phyloP scores from a whole-genome alignment of 2,797 vertebrate genomes.

The Astyanax mexicanus region DNA sequence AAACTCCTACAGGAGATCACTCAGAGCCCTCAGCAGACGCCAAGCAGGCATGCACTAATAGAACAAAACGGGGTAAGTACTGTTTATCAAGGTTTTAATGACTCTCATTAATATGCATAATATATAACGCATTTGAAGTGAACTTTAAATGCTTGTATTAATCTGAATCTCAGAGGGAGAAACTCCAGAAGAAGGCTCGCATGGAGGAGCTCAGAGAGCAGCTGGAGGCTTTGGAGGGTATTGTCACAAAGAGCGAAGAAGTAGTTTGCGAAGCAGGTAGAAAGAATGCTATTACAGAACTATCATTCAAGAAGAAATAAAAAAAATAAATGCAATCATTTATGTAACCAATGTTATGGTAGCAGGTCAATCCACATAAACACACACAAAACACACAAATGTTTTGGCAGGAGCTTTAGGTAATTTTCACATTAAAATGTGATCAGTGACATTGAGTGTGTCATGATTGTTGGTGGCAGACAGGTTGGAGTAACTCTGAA shows the following conservation, averaged over 20 bases:
- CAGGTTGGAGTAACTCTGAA: too few relatives aligned
- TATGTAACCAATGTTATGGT: too few relatives aligned
- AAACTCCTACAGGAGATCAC: slow-evolving; percentile 78
- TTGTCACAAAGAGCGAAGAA: slow-evolving; percentile 75
- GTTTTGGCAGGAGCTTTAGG: too few relatives aligned
- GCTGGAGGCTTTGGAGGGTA: slow-evolving; percentile 77
- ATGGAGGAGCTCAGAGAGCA: slow-evolving; percentile 78
- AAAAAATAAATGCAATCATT: too few relatives aligned
- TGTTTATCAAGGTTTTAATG: background rate
- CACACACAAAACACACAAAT: too few relatives aligned
- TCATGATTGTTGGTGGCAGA: too few relatives aligned
- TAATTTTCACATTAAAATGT: too few relatives aligned
- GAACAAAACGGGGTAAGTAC: slow-evolving; percentile 62
- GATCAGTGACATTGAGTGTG: too few relatives aligned
- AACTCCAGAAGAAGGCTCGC: slow-evolving; percentile 51
- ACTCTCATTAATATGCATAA: background rate
- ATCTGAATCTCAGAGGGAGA: slow-evolving; percentile 51
- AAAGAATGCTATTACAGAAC: background rate
- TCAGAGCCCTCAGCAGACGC: slow-evolving; percentile 60
- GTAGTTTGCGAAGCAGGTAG: slow-evolving; percentile 54
- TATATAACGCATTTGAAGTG: background rate
- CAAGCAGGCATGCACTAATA: slow-evolving; percentile 24
- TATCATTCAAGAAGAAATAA: too few relatives aligned
- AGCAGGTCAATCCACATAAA: too few relatives aligned
- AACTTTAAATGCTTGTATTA: slow-evolving; percentile 27